Conservation (phyloP, 2,113 vertebrate genomes). For the Taurulus bubalis region DNA sequence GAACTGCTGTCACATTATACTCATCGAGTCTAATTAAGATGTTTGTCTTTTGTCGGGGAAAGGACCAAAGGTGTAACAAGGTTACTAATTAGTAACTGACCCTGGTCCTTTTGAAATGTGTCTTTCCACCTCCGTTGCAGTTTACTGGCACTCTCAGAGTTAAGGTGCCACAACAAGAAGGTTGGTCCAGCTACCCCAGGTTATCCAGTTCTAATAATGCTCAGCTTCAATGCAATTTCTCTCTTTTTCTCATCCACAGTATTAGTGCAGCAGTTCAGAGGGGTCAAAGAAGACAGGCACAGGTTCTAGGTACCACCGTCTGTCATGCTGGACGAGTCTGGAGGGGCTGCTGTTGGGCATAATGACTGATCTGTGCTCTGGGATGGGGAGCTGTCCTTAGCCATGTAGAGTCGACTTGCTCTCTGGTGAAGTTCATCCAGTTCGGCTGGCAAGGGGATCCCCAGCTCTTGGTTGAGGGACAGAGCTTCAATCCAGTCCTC, state of each 20-base stretch:
- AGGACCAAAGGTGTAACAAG: not conserved
- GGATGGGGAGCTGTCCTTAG: slow-evolving; percentile 54
- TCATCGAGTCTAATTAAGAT: slow-evolving; percentile 13
- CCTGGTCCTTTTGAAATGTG: slow-evolving; percentile 69
- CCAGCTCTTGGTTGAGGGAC: slow-evolving; percentile 92
- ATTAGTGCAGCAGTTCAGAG: slow-evolving; percentile 73
- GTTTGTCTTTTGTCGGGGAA: not conserved
- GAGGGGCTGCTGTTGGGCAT: slow-evolving; percentile 44
- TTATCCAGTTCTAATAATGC: slow-evolving; percentile 68
- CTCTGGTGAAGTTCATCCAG: slow-evolving; percentile 93
- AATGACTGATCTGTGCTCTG: slow-evolving; percentile 45
- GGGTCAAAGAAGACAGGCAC: slow-evolving; percentile 43
- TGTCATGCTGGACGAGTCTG: slow-evolving; percentile 51
- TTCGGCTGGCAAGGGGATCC: slow-evolving; percentile 92
- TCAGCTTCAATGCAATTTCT: slow-evolving; percentile 19
- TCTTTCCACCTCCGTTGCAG: slow-evolving; percentile 46
- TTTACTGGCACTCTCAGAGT: slow-evolving; percentile 44
- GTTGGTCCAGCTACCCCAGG: slow-evolving; percentile 63
- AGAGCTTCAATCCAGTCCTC: slow-evolving; percentile 95
- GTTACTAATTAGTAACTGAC: slow-evolving; percentile 37
- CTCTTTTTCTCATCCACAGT: slow-evolving; percentile 42
- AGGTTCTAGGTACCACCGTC: slow-evolving; percentile 64
- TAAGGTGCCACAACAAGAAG: slow-evolving; percentile 5
- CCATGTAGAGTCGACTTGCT: slow-evolving; percentile 72
- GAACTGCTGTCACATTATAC: slow-evolving; percentile 27